Evolutionary conservation across 2,888 invertebrate species (phyloP).

Genomic region (Drosophila imparisetae): DNA sequence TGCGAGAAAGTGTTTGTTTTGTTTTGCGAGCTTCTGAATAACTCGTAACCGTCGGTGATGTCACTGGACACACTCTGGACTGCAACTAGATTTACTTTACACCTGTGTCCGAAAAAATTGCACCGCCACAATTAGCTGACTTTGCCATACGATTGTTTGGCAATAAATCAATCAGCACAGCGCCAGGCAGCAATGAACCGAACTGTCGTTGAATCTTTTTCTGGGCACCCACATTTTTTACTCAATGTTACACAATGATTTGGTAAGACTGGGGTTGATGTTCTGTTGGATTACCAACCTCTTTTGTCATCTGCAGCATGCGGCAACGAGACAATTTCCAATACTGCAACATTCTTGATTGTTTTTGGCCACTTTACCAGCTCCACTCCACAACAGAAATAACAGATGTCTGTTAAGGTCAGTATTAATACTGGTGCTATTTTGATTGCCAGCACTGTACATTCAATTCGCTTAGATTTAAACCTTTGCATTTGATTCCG

Average conservation of each 20-base stretch:
- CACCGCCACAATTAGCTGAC: background rate
- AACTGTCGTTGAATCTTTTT: background rate
- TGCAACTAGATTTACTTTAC: constrained; percentile 37
- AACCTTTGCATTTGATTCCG: background rate
- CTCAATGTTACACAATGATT: background rate
- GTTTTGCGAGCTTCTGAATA: constrained; percentile 20
- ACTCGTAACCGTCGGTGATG: constrained; percentile 57
- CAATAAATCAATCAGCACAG: background rate
- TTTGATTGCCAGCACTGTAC: background rate
- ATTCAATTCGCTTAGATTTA: background rate
- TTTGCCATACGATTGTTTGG: background rate
- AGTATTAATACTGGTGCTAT: background rate
- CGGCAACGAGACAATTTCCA: background rate
- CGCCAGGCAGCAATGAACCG: background rate
- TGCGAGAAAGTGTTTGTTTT: constrained; percentile 41
- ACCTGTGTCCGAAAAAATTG: background rate
- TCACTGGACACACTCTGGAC: constrained; percentile 36
- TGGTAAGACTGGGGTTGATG: background rate
- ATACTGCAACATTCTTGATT: background rate
- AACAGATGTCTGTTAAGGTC: background rate
- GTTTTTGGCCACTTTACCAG: background rate
- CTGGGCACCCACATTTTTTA: background rate
- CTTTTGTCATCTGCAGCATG: background rate
- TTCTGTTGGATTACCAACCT: background rate
- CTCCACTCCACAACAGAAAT: background rate